Evolutionary conservation across 2,113 vertebrate genomes (phyloP), one percentile per base, ranked within the genome.

Genomic region (Alouatta palliata): DNA sequence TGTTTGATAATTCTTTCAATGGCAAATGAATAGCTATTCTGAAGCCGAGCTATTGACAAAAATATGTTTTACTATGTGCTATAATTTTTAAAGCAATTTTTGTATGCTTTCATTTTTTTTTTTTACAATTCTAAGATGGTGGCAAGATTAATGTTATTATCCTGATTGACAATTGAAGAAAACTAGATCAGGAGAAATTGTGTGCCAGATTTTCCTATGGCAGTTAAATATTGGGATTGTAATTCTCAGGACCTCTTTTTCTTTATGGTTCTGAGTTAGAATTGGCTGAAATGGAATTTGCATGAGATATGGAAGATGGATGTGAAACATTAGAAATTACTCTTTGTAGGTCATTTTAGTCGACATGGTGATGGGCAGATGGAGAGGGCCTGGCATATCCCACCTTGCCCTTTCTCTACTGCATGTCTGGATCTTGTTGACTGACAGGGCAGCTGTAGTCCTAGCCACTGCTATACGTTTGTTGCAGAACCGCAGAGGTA

Each of bases 21-120:
- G 56, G 16, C 4, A 64, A 80, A 11, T n/a, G 16, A 93, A 40
- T 19, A 75, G 49, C 37, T 56, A n/a, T 66, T 66, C 61, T 77
- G 71, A 71, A 64, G 25, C 71, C 79, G 77, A 23, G 8, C 16
- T 83, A 61, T 19, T 68, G 64, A 76, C 66, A 87, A 75, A 92
- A 70, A 47, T 71, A 23, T 77, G 32, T 75, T 95, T 30, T 95
- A 30, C 40, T 52, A 6, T 83, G 76, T 61, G 11, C 17, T 91
- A 37, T 58, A 88, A 47, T 89, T 96, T 94, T 49, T 43, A 70
- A 92, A 94, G 17, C 20, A 25, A 71, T 84, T 75, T 89, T n/a
- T 83, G 47, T 9, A 37, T 49, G 54, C 8, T 83, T 61, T 87
- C 1, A 23, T 86, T 79, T 75, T 32, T 75, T 32, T 68, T 88